Conservation (phyloP, 2,113 vertebrate species). For the Sminthopsis crassicaudata region DNA sequence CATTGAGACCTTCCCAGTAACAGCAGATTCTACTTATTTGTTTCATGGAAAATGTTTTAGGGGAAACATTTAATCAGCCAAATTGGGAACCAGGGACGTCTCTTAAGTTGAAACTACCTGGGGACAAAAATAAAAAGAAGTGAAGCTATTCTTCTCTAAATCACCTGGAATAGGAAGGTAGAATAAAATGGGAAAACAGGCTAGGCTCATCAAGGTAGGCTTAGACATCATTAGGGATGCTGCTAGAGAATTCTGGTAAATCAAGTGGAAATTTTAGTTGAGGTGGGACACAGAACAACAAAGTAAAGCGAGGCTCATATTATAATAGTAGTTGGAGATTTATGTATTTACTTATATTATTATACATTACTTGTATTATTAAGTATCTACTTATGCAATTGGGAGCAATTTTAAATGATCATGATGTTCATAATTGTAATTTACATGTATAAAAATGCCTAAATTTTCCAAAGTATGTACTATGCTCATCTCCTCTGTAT, state of each 20-base stretch:
- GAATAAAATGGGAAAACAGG: background rate
- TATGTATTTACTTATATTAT: background rate
- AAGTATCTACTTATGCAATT: background rate
- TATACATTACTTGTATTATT: too few species aligned
- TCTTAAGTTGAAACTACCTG: background rate
- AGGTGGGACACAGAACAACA: background rate
- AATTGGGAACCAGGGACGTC: background rate
- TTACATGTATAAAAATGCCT: background rate
- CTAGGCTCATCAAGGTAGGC: background rate
- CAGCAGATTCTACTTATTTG: background rate
- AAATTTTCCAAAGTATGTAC: background rate
- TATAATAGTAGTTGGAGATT: background rate
- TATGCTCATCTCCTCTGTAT: background rate
- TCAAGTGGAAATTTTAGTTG: background rate
- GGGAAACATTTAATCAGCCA: background rate
- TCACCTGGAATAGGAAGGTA: background rate
- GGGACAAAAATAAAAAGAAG: background rate
- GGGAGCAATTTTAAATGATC: background rate
- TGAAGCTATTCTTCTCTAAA: background rate
- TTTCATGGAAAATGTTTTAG: background rate
- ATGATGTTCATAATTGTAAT: background rate
- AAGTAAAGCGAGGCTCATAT: background rate
- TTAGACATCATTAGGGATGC: background rate
- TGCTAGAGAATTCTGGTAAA: background rate
- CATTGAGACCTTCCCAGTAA: background rate